These are phyloP conservation scores for Hydractinia symbiolongicarpus DNA, from an alignment of 30 jellyfish, hydroid and myxozoan genomes.

Conservation along the genomic window DNA sequence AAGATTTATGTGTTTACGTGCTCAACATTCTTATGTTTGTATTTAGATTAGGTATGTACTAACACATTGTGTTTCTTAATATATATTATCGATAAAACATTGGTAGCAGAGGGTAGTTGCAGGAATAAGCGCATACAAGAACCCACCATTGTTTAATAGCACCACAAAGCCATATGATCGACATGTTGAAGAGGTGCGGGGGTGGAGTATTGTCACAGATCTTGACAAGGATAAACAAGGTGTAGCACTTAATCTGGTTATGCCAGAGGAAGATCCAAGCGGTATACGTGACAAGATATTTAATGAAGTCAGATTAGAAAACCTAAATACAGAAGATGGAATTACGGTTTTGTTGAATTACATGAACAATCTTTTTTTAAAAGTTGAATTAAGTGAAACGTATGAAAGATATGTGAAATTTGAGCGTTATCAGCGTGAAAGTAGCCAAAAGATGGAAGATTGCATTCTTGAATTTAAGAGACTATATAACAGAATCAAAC, in stretches of 20 bases:
- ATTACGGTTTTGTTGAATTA: not conserved
- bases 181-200: not conserved
- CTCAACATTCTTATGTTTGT: no score
- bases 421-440: constrained; percentile 1
- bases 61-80: no score
- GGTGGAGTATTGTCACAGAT: constrained; percentile 2
- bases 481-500: not conserved
- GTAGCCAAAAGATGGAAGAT: not conserved
- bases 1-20: no score
- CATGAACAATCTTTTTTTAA: constrained; percentile 6
- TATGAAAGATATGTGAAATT: not conserved
- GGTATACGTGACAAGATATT: constrained; percentile 3
- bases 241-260: not conserved
- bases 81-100: not conserved
- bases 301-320: not conserved
- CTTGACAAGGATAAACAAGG: constrained; percentile 5
- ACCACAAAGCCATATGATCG: not conserved
- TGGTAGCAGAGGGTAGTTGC: constrained; percentile 11
- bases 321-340: not conserved
- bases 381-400: not conserved
- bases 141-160: constrained; percentile 12
- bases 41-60: no score
- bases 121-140: constrained; percentile 7
- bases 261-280: constrained; percentile 9
- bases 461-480: not conserved